Percentiles rank a stretch among this genome's conserved stretches.
phyloP scores from a whole-genome alignment of 2,113 vertebrate genomes.

The Athene cunicularia region DNA sequence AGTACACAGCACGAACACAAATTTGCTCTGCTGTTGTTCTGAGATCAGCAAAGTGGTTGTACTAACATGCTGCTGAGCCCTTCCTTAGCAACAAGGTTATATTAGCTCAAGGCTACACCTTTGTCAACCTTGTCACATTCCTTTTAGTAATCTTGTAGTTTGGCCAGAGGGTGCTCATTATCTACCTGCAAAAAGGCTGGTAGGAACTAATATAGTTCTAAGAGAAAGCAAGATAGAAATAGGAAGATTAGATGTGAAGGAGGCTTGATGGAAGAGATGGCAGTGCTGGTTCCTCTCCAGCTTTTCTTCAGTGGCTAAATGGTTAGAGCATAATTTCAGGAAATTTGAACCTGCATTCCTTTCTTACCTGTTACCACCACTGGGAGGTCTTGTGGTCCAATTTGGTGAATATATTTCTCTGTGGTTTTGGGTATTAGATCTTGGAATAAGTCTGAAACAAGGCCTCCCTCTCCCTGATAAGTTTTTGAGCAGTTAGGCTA shows the following conservation, averaged over 20 bases:
- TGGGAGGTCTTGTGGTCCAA: not conserved
- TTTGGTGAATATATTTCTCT: not conserved
- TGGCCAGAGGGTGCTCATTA: not conserved
- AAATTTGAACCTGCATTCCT: not conserved
- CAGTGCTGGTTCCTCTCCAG: not conserved
- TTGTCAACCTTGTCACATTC: not conserved
- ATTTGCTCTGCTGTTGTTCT: not conserved
- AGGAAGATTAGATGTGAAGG: not conserved
- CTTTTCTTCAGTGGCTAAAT: not conserved
- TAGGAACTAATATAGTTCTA: not conserved
- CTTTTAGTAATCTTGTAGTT: not conserved
- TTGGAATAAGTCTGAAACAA: not conserved
- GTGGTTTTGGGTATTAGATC: not conserved
- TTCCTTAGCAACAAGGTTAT: not conserved
- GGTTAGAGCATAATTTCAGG: not conserved
- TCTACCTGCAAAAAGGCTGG: not conserved
- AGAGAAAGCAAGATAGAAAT: not conserved
- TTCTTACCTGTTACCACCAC: not conserved
- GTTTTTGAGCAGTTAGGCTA: not conserved
- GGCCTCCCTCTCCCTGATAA: not conserved
- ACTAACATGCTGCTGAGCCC: not conserved
- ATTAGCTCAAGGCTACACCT: not conserved
- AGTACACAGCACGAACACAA: not conserved
- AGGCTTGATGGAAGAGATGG: not conserved
- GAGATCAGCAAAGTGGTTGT: not conserved